Percentiles rank a stretch among this genome's conserved stretches.
Evolutionary conservation across 1,140 invertebrate genomes (phyloP).

Genomic region (Daktulosphaira vitifoliae): DNA sequence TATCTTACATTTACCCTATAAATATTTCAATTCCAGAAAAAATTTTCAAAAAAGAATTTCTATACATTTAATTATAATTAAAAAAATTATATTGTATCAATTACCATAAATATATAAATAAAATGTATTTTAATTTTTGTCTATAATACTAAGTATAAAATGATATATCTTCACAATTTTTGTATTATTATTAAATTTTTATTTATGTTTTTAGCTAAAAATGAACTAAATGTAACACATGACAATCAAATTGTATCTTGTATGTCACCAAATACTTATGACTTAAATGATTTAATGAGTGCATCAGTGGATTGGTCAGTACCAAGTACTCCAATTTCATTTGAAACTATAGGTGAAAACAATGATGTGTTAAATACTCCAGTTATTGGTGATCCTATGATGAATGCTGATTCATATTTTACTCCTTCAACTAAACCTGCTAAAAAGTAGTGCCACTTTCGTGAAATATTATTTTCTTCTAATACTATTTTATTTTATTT

Average conservation of each 20-base stretch:
- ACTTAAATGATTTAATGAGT: constrained; percentile 24
- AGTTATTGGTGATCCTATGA: constrained; percentile 15
- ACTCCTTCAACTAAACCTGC: background rate
- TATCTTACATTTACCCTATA: no score
- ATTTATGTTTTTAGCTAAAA: constrained; percentile 4
- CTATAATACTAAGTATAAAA: no score
- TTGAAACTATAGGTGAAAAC: background rate
- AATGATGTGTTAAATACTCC: constrained; percentile 12
- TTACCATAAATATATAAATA: no score
- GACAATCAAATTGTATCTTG: constrained; percentile 29
- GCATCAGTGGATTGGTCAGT: constrained; percentile 21
- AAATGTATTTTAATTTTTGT: no score
- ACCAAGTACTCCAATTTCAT: constrained; percentile 10
- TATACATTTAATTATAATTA: no score
- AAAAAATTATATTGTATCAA: no score
- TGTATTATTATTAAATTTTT: no score
- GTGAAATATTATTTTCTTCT: background rate
- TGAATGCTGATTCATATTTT: constrained; percentile 8
- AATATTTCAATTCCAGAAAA: no score
- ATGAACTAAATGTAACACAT: constrained; percentile 19
- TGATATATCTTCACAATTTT: no score
- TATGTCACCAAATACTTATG: constrained; percentile 23
- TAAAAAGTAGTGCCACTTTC: background rate
- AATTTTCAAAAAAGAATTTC: no score
- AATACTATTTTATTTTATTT: no score